Base-by-base conservation (phyloP, 2,888 invertebrate genomes). In the Dione juno region DNA sequence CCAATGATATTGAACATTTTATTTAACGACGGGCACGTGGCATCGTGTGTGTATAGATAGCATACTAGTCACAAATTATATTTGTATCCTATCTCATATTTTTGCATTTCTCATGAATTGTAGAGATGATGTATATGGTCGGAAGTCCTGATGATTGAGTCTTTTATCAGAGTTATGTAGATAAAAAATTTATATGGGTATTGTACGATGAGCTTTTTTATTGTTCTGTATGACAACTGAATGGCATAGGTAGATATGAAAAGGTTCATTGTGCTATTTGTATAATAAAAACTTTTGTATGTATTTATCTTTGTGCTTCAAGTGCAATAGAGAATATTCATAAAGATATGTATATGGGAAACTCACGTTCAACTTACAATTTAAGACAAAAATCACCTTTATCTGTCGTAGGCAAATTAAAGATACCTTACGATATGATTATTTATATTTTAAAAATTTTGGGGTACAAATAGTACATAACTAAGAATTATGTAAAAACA, bases 11-110 rank as follows among this genome's bases (percentile, higher is more conserved):
- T 81, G 83, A 83, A 85, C 81, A 81, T 86, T 86, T 84, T 82
- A 84, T 86, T 83, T 84, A 84, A 86, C 82, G 82, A 78, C 77
- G 77, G 80, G 80, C 81, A 86, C 84, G 85, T 82, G 81, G 77
- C 76, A 72, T 75, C 75, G 74, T 70, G 76, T 75, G 77, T 73
- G 70, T 72, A 78, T 77, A 78, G 77, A 78, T 78, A 75, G 79
- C 75, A 79, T 80, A 78, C 78, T 79, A 79, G 79, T 79, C 76
- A 77, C 71, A 75, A 77, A 71, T 71, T 69, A 58, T 50, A 14
- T 65, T 57, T 52, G 43, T 52, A 50, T 43, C 3, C n/a, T 35
- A 53, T 63, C 28, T 63, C 14, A 61, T 70, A 67, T 66, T 54
- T 48, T n/a, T 66, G 45, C 41, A 50, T 50, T 71, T 64, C 13